Base-by-base conservation (phyloP, 1,140 invertebrate species). In the Magallana gigas region DNA sequence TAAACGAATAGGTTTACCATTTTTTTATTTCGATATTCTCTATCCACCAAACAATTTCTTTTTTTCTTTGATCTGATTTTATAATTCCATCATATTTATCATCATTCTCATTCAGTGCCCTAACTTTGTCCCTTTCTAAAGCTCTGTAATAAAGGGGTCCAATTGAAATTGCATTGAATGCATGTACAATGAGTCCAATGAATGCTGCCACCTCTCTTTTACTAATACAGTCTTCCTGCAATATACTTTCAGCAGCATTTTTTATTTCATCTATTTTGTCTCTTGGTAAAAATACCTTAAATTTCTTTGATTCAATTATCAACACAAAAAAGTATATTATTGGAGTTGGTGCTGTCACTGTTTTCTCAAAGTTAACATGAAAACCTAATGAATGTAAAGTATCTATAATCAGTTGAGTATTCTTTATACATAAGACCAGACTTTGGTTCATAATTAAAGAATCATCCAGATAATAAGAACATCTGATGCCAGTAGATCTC, bases 11-110 rank as follows among this genome's bases (percentile, higher is more conserved):
- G 11, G 56, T 87, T 87, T 90, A 0, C 87, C 87, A 87, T n/a
- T 88, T 90, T 71, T 85, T 76, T 16, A 59, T 5, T 56, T 23
- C 16, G 16, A 88, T 48, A 81, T 90, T 90, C 16, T 88, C 71
- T 48, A 62, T 62, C 89, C 89, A 90, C 89, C 87, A 90, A 71
- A 60, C 64, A 9, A 90, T 80, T 9, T 86, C 89, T 12, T 14
- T 11, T 48, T 60, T 68, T 62, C 62, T 9, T 14, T 58, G n/a
- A 14, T 62, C 84, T 23, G 84, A 23, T 5, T 0, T 57, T 9
- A 87, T 23, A 23, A 1, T 12, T 36, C 57, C 29, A 48, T 90
- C 82, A 90, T 85, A 71, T 12, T 18, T 80, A 86, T 86, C 58
- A 60, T 16, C 58, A 60, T 60, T 60, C 6, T 60, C 58, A 60